Base-by-base conservation (phyloP, 2,797 vertebrate genomes). In the Spheniscus humboldti region DNA sequence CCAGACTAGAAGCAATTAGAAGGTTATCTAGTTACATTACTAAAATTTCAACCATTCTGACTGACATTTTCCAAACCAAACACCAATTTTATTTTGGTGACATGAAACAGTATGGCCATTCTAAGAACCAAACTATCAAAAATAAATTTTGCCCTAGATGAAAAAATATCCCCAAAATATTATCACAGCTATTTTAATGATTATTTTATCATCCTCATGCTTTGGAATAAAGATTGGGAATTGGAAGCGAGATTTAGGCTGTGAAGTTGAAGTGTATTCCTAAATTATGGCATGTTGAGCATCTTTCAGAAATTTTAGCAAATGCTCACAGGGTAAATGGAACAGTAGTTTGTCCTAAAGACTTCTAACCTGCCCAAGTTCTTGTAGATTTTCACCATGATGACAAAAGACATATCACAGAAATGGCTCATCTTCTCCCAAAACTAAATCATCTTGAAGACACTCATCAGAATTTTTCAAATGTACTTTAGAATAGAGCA, bases 371-470 rank as follows among this genome's bases (percentile, higher is more conserved):
- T 68, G 35, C 33, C 27, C 57, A 86, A 24, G 33, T 57, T 86
- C 48, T 81, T 55, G 33, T 18, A 73, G 48, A 74, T 74, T 86
- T 93, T 75, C 37, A 19, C 24, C 37, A 57, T 15, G 23, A 87
- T 33, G 64, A 82, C 68, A 95, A 86, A 94, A 94, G 55, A 30
- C 81, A 80, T n/a, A 77, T 88, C 53, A 75, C 53, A 88, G 84
- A 94, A 96, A 83, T 2, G 55, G 81, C 62, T 94, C 13, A 64
- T 77, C 48, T 80, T 83, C 85, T 94, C 89, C 84, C 81, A 92
- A 90, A 96, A 90, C 5, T 7, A 89, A 89, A 83, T 83, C 2
- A 11, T 83, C 48, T 28, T 67, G 75, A 87, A 91, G 86, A 88
- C 41, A 79, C 41, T 87, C 63, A 71, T 62, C 81, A 88, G 64